These are phyloP conservation scores for Hecatera dysodea DNA, from an alignment of 2,888 invertebrate species.

Conservation along the genomic window DNA sequence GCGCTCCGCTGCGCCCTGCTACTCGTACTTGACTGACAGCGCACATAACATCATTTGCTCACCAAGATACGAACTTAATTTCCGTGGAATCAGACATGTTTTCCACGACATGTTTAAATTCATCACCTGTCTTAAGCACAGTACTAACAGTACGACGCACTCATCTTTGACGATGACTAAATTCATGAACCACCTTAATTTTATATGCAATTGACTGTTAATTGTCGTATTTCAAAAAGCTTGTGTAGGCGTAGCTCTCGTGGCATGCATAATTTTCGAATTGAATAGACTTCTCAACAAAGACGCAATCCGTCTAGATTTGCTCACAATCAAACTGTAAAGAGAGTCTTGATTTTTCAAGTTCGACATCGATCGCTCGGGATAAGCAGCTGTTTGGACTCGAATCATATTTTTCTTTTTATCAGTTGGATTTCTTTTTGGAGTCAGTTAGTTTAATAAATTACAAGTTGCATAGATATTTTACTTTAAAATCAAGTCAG, in stretches of 20 bases:
- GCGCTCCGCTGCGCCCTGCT: constrained; percentile 80
- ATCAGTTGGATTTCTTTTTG: neutral
- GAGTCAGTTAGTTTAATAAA: neutral
- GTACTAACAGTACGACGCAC: neutral
- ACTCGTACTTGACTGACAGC: constrained; percentile 72
- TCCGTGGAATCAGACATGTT: constrained; percentile 39
- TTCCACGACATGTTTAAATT: constrained; percentile 36
- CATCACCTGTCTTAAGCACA: constrained; percentile 23
- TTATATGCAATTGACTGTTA: constrained; percentile 32
- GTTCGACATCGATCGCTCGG: neutral
- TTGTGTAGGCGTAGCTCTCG: constrained; percentile 55
- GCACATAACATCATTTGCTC: constrained; percentile 72
- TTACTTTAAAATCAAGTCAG: constrained; percentile 6
- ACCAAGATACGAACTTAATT: constrained; percentile 56
- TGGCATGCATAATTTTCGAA: constrained; percentile 60
- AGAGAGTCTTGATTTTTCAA: constrained; percentile 9
- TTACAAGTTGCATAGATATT: constrained; percentile 4
- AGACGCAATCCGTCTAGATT: constrained; percentile 28
- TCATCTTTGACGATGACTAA: constrained; percentile 39
- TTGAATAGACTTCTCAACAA: constrained; percentile 27
- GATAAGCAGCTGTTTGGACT: constrained; percentile 5
- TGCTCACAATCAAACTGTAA: constrained; percentile 4
- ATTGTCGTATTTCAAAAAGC: constrained; percentile 46
- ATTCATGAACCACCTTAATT: constrained; percentile 10
- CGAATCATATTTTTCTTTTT: neutral